phyloP scores from a whole-genome alignment of 2,113 vertebrate species.

The Cacatua alba region DNA sequence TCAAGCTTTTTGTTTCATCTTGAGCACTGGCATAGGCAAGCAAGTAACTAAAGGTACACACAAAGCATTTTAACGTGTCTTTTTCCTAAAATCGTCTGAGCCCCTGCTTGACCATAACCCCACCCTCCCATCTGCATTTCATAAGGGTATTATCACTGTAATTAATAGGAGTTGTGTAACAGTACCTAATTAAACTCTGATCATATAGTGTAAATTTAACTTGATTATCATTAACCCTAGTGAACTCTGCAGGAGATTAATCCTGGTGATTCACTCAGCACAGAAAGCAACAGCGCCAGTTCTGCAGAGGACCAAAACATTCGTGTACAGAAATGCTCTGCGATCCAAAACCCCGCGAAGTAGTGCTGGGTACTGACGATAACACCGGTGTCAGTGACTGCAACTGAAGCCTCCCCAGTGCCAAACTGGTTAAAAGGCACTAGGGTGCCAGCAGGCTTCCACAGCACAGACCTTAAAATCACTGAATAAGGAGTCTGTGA shows the following conservation, averaged over 20 bases:
- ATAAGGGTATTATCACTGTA: slow-evolving; percentile 50
- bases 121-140: slow-evolving; percentile 50
- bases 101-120: neutral
- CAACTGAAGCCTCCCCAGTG: neutral
- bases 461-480: neutral
- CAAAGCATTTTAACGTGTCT: neutral
- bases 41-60: neutral
- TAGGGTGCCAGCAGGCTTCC: neutral
- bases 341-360: neutral
- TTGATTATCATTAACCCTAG: slow-evolving; percentile 57
- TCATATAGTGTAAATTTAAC: slow-evolving; percentile 71
- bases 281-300: neutral
- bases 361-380: accelerated
- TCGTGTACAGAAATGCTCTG: neutral
- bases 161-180: slow-evolving; percentile 70
- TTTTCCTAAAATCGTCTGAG: neutral
- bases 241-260: slow-evolving; percentile 65
- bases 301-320: neutral
- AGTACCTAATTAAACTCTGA: slow-evolving; percentile 69
- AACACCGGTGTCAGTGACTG: accelerated
- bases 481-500: slow-evolving; percentile 47
- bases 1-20: neutral
- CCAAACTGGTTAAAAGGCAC: neutral
- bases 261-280: slow-evolving; percentile 49
- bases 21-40: neutral